Conservation (phyloP, 2,797 vertebrate species). For the Cygnus olor region DNA sequence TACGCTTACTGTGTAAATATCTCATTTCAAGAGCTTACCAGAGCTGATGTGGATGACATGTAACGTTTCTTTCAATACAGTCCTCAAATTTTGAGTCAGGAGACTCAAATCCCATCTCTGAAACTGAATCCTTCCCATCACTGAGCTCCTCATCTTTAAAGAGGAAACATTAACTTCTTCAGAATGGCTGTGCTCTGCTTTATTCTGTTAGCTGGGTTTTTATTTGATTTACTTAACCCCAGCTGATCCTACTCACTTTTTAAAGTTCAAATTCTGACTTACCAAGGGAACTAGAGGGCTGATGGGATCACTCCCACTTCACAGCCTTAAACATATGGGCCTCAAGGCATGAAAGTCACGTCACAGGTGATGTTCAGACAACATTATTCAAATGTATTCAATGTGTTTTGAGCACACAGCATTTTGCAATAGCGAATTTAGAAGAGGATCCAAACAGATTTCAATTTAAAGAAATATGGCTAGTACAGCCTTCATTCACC, state of each 20-base stretch:
- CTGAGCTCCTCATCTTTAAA: neutral
- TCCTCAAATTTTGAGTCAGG: neutral
- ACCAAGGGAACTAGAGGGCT: neutral
- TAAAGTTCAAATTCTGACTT: neutral
- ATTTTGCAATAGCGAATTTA: neutral
- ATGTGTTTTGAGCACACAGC: neutral
- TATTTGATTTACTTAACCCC: neutral
- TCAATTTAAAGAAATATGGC: neutral
- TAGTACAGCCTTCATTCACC: neutral
- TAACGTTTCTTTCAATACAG: neutral
- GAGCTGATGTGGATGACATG: neutral
- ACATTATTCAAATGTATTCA: neutral
- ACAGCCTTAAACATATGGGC: neutral
- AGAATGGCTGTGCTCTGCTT: neutral
- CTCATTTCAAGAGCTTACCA: neutral
- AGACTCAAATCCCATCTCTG: neutral
- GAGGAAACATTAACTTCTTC: neutral
- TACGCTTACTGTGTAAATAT: neutral
- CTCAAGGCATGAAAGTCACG: neutral
- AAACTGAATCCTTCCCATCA: neutral
- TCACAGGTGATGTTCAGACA: neutral
- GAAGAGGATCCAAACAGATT: neutral
- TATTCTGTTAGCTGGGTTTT: neutral
- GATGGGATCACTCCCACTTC: neutral
- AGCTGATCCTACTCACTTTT: neutral